Evolutionary conservation across 2,113 vertebrate species (phyloP).

Genomic region (Platycercus adscitus): DNA sequence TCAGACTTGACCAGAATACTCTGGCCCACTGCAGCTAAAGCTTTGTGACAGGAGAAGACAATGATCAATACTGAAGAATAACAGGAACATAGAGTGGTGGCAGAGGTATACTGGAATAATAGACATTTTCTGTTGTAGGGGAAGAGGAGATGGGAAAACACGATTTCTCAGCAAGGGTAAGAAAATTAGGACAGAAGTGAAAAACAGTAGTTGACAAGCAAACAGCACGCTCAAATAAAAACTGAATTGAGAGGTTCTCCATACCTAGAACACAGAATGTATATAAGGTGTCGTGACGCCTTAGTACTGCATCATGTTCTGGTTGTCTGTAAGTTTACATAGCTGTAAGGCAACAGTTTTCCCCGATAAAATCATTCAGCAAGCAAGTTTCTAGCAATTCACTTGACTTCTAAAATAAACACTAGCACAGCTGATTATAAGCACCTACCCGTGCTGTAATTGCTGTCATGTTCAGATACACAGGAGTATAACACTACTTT

Average conservation of each 20-base stretch:
- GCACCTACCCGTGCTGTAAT: constrained; percentile 7
- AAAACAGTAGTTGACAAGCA: background rate
- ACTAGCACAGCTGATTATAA: constrained; percentile 44
- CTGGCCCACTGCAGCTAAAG: background rate
- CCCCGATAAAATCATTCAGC: constrained; percentile 3
- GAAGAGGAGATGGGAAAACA: background rate
- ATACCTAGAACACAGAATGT: background rate
- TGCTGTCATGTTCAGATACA: constrained; percentile 48
- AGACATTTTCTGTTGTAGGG: background rate
- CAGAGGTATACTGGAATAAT: background rate
- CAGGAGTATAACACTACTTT: constrained; percentile 2
- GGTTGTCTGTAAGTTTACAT: background rate
- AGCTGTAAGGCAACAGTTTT: constrained; percentile 22
- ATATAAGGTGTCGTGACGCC: background rate
- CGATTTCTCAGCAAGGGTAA: background rate
- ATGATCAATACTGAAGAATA: background rate
- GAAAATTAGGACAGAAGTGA: background rate
- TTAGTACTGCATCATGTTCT: background rate
- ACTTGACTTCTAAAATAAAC: constrained; percentile 25
- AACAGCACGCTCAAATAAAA: background rate
- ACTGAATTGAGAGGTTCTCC: background rate
- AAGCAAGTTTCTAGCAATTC: constrained; percentile 30
- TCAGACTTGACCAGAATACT: background rate
- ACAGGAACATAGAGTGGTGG: background rate
- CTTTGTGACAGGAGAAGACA: background rate